phyloP scores from a whole-genome alignment of 1,140 invertebrate species.

The Drosophila setifemur region DNA sequence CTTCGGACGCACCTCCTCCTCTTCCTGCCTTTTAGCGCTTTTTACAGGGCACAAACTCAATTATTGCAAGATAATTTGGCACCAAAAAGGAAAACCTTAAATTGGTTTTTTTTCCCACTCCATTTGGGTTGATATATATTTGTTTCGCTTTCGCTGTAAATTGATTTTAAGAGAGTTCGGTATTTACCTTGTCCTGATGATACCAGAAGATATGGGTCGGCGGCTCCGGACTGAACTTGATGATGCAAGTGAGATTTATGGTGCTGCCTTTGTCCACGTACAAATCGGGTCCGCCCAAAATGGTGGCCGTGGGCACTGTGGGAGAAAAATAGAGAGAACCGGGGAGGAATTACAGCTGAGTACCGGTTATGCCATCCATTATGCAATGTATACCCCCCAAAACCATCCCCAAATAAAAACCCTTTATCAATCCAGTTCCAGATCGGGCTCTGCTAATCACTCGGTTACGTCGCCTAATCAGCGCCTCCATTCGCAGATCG shows the following conservation, averaged over 20 bases:
- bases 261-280: slow-evolving; percentile 94
- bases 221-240: slow-evolving; percentile 93
- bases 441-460: slow-evolving; percentile 31
- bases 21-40: slow-evolving; percentile 25
- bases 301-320: slow-evolving; percentile 92
- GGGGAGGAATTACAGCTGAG: not conserved
- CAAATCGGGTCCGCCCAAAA: slow-evolving; percentile 93
- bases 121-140: not conserved
- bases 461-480: slow-evolving; percentile 43
- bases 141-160: slow-evolving; percentile 23
- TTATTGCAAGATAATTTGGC: slow-evolving; percentile 76
- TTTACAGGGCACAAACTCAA: slow-evolving; percentile 66
- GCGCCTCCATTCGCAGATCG: slow-evolving; percentile 9
- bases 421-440: not conserved
- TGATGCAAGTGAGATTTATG: slow-evolving; percentile 95
- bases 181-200: slow-evolving; percentile 92
- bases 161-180: slow-evolving; percentile 40
- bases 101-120: slow-evolving; percentile 28
- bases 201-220: slow-evolving; percentile 97
- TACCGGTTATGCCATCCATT: slow-evolving; percentile 16
- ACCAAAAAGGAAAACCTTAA: slow-evolving; percentile 56
- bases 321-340: not conserved
- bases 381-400: slow-evolving; percentile 5
- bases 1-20: not conserved
- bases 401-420: not conserved